phyloP scores from a whole-genome alignment of 2,113 vertebrate genomes.

The Nipponia nippon region DNA sequence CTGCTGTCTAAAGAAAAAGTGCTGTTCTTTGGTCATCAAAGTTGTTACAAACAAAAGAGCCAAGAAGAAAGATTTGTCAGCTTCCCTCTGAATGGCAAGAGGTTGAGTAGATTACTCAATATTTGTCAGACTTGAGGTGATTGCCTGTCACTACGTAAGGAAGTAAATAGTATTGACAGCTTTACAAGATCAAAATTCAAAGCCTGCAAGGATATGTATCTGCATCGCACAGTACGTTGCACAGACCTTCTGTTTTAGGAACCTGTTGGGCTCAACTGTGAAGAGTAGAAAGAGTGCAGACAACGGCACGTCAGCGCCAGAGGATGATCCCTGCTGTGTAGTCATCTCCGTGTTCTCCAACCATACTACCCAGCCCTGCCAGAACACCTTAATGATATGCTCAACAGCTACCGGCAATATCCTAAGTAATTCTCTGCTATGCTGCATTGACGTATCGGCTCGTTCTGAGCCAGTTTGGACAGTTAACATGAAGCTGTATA shows the following conservation, averaged over 20 bases:
- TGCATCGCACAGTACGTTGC: not conserved
- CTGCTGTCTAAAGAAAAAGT: not conserved
- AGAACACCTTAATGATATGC: not conserved
- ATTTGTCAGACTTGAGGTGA: constrained; percentile 43
- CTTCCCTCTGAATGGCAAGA: constrained; percentile 26
- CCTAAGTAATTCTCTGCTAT: not conserved
- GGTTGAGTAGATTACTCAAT: constrained; percentile 37
- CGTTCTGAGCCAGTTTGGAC: not conserved
- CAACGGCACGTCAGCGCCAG: rapidly evolving
- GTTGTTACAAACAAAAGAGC: constrained; percentile 33
- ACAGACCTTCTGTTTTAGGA: not conserved
- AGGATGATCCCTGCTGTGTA: not conserved
- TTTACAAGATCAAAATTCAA: constrained; percentile 12
- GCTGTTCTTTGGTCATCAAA: not conserved
- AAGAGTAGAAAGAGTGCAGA: not conserved
- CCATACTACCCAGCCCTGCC: not conserved
- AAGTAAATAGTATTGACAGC: constrained; percentile 42
- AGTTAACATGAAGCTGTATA: not conserved
- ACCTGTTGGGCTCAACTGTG: not conserved
- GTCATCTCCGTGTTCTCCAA: rapidly evolving
- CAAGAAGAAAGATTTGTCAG: constrained; percentile 21
- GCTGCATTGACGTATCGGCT: not conserved
- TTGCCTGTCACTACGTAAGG: constrained; percentile 26
- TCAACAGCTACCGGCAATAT: not conserved
- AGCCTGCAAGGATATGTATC: not conserved